Evolutionary conservation across 2,113 vertebrate species (phyloP).

Genomic region (Laticauda laticaudata): DNA sequence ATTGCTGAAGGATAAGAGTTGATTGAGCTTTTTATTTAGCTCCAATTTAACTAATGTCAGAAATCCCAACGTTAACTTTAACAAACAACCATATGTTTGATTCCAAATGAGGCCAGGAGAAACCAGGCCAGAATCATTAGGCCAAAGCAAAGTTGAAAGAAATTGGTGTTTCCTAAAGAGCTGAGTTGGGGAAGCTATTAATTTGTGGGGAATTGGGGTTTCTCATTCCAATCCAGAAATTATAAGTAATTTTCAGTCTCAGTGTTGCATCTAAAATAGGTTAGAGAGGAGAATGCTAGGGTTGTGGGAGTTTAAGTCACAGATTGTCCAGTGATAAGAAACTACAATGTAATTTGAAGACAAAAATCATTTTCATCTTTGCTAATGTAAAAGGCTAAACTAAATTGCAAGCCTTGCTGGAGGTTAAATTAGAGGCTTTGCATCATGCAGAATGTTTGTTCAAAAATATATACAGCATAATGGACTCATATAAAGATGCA

Average conservation of each 20-base stretch:
- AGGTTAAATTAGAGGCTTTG: not conserved
- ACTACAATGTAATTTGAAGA: constrained; percentile 59
- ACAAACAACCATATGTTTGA: constrained; percentile 41
- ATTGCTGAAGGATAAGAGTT: constrained; percentile 80
- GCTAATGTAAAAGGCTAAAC: constrained; percentile 56
- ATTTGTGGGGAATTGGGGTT: constrained; percentile 72
- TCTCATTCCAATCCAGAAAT: constrained; percentile 63
- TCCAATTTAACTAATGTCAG: constrained; percentile 74
- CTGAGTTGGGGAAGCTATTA: constrained; percentile 57
- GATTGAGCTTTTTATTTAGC: constrained; percentile 76
- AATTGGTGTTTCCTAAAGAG: constrained; percentile 75
- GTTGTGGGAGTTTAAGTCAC: constrained; percentile 68
- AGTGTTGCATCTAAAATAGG: constrained; percentile 68
- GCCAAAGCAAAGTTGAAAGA: constrained; percentile 56
- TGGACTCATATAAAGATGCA: not conserved
- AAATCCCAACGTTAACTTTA: constrained; percentile 54
- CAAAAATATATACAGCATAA: not conserved
- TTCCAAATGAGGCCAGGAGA: constrained; percentile 62
- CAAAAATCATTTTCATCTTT: constrained; percentile 55
- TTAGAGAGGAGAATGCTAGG: constrained; percentile 59
- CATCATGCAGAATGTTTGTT: not conserved
- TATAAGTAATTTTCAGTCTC: constrained; percentile 70
- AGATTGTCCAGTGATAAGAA: constrained; percentile 72
- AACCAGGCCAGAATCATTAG: constrained; percentile 67
- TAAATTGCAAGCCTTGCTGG: not conserved